Evolutionary conservation across 2,888 invertebrate genomes (phyloP), one percentile per base, ranked within the genome.

Genomic region (Maniola hyperantus): DNA sequence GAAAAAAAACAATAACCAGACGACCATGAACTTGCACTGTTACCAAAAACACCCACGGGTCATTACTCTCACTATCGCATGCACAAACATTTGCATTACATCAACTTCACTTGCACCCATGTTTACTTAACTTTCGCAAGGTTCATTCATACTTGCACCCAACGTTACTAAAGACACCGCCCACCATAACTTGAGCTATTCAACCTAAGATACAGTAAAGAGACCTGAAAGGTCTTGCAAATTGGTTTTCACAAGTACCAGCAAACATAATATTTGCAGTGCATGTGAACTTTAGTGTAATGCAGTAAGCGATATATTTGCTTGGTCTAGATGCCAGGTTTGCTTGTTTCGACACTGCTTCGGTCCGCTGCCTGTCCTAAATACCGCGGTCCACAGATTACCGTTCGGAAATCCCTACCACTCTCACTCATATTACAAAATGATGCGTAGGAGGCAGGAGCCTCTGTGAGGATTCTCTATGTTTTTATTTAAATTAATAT

Each of bases 361-460:
- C 79, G 85, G 79, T 83, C 75, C 78, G 82, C 77, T 80, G 79
- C 76, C 46, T 85, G 88, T 79, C 83, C 89, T 80, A 84, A 87
- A 89, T 89, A 86, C 82, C 79, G 75, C 71, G 74, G 76, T 77
- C 73, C 76, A 79, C 80, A 83, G 82, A 83, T 76, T 84, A 80
- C 75, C 74, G 73, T 81, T 83, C 78, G 77, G 79, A 82, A 81
- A 81, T 79, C 79, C 72, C 75, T 74, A 64, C 72, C 69, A 76
- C 73, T 76, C 72, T 74, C 72, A 66, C 74, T 74, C 64, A 46
- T 53, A 33, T 73, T 72, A 73, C 73, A 72, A 74, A 75, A 73
- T 71, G 67, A 73, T 71, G 72, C 63, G 64, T 67, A 57, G 11
- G 51, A 59, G 48, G 64, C 66, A 57, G 11, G 51, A 59, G 48